phyloP scores from a whole-genome alignment of 2,797 vertebrate species.

The Lepilemur septentrionalis region DNA sequence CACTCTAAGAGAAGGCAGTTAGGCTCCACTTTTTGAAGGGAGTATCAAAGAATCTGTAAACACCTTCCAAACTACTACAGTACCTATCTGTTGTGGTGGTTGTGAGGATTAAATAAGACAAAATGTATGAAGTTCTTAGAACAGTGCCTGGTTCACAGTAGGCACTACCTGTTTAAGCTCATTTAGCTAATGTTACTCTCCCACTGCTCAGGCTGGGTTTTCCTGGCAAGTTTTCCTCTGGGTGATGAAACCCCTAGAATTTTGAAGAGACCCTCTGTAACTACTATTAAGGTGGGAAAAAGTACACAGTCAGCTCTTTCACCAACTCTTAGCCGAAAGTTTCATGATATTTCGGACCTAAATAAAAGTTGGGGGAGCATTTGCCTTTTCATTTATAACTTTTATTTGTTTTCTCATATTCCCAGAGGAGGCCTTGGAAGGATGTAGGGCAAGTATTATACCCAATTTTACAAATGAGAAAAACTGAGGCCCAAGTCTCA shows the following conservation, averaged over 20 bases:
- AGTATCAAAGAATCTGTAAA: not conserved
- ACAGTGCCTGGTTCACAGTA: not conserved
- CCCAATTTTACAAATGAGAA: not conserved
- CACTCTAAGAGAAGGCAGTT: not conserved
- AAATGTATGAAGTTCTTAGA: not conserved
- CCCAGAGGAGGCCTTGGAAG: too few relatives aligned
- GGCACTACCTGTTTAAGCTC: not conserved
- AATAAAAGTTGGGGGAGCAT: not conserved
- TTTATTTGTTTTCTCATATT: not conserved
- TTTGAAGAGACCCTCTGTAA: not conserved
- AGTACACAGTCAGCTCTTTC: not conserved
- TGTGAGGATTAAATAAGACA: not conserved
- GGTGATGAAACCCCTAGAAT: not conserved
- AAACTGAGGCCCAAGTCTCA: not conserved
- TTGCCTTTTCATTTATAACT: not conserved
- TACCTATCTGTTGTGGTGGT: not conserved
- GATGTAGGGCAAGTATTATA: not conserved
- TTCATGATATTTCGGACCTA: not conserved
- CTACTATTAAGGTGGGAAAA: not conserved
- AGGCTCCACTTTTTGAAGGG: not conserved
- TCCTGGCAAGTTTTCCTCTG: not conserved
- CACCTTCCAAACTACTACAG: not conserved
- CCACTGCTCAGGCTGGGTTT: not conserved
- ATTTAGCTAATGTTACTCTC: not conserved
- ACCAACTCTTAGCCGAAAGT: not conserved